Conservation (phyloP, 2,888 invertebrate genomes). For the Adineta ricciae region DNA sequence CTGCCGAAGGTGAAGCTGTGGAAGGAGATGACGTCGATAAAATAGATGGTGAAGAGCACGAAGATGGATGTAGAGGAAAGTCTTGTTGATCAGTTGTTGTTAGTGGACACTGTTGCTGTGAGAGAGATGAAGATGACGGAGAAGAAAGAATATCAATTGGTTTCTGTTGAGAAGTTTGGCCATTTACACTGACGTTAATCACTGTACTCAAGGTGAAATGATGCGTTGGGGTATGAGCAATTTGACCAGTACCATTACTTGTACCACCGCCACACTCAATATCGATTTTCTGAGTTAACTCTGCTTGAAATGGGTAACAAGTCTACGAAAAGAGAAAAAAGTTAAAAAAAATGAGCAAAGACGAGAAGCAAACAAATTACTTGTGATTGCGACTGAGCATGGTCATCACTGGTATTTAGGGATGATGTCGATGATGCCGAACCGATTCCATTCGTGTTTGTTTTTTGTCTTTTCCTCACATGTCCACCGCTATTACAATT, state of each 20-base stretch:
- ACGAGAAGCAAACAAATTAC: not conserved
- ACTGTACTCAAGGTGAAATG: not conserved
- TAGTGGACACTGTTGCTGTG: not conserved
- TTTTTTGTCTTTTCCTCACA: no score
- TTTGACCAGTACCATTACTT: not conserved
- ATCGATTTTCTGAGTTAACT: not conserved
- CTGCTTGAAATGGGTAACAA: constrained; percentile 2
- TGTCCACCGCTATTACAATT: not conserved
- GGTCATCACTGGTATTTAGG: no score
- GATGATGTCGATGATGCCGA: no score
- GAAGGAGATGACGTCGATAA: not conserved
- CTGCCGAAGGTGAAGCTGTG: not conserved
- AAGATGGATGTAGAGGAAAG: not conserved
- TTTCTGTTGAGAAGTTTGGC: not conserved
- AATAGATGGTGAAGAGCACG: not conserved
- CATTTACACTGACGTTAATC: not conserved
- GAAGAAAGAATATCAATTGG: not conserved
- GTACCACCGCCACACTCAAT: not conserved
- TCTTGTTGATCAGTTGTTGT: not conserved
- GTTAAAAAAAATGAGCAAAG: no score
- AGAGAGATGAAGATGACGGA: not conserved
- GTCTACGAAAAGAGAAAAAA: not conserved
- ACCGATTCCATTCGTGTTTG: no score
- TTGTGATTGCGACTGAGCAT: no score
- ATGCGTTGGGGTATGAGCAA: not conserved